These are phyloP conservation scores for Paradisaea rubra DNA, from an alignment of 2,113 vertebrate genomes.

Conservation along the genomic window DNA sequence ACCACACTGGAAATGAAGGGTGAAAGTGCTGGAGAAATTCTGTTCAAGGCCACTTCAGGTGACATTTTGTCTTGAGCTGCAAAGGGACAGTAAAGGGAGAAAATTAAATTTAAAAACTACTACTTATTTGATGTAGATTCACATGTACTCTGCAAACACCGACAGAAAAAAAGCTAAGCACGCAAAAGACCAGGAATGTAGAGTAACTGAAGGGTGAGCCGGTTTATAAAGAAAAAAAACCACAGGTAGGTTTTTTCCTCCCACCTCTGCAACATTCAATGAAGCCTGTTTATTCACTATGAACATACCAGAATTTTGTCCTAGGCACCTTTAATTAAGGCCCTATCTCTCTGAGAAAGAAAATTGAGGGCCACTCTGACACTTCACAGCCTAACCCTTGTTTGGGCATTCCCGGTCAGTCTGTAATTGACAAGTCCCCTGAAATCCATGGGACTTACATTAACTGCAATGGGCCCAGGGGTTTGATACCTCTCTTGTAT, in stretches of 20 bases:
- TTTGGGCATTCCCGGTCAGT: neutral
- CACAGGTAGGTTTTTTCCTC: neutral
- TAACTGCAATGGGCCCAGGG: neutral
- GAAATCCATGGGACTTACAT: neutral
- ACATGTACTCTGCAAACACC: neutral
- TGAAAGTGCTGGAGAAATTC: slow-evolving; percentile 88
- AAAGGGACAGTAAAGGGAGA: neutral
- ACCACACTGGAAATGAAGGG: slow-evolving; percentile 91
- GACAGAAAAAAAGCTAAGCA: neutral
- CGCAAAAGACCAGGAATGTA: fast-evolving
- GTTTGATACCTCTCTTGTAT: fast-evolving
- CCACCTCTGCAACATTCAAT: neutral
- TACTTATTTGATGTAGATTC: neutral
- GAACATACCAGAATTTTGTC: neutral
- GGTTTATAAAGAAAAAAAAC: neutral
- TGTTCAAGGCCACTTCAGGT: slow-evolving; percentile 91
- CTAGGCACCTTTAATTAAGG: neutral
- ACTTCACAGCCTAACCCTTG: neutral
- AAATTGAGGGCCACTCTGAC: neutral
- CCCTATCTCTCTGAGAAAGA: neutral
- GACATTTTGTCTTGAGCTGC: slow-evolving; percentile 76
- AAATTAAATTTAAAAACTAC: neutral
- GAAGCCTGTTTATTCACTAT: neutral
- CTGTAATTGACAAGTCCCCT: neutral
- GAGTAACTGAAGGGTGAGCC: neutral